Conservation (phyloP, 2,113 vertebrate species). For the Oplegnathus fasciatus region DNA sequence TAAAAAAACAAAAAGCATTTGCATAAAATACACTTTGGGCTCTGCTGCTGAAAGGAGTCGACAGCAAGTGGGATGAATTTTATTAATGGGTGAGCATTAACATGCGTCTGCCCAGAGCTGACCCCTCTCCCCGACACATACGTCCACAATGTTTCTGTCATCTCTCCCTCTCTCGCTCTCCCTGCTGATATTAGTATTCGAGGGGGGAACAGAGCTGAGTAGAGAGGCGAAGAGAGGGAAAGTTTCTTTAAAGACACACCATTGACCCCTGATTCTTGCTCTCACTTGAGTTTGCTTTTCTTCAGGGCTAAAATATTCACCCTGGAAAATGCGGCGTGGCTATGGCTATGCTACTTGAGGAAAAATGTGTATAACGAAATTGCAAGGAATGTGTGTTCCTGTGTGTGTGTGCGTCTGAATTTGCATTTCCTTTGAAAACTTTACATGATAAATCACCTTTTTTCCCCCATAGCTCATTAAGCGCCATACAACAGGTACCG, state of each 20-base stretch:
- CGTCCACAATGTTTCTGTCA: conserved; percentile 92
- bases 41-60: conserved; percentile 74
- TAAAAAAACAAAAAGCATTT: not conserved
- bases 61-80: conserved; percentile 91
- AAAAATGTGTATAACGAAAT: conserved; percentile 62
- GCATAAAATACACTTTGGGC: not conserved
- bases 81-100: conserved; percentile 96
- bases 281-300: conserved; percentile 94
- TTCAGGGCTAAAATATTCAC: conserved; percentile 97
- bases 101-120: conserved; percentile 91
- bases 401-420: conserved; percentile 62
- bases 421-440: conserved; percentile 86
- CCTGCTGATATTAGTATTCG: conserved; percentile 90
- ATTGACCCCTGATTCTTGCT: conserved; percentile 92
- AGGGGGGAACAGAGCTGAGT: conserved; percentile 79
- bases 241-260: conserved; percentile 92
- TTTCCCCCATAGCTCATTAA: conserved; percentile 78
- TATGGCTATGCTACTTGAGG: conserved; percentile 80
- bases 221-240: conserved; percentile 83
- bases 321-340: conserved; percentile 88
- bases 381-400: conserved; percentile 56
- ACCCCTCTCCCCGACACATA: conserved; percentile 93
- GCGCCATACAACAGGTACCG: conserved; percentile 81
- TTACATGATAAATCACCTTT: conserved; percentile 81
- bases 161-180: conserved; percentile 78